Evolutionary conservation across 1,140 invertebrate genomes (phyloP), one percentile per base, ranked within the genome.

Genomic region (Holcopasites calliopsidis): DNA sequence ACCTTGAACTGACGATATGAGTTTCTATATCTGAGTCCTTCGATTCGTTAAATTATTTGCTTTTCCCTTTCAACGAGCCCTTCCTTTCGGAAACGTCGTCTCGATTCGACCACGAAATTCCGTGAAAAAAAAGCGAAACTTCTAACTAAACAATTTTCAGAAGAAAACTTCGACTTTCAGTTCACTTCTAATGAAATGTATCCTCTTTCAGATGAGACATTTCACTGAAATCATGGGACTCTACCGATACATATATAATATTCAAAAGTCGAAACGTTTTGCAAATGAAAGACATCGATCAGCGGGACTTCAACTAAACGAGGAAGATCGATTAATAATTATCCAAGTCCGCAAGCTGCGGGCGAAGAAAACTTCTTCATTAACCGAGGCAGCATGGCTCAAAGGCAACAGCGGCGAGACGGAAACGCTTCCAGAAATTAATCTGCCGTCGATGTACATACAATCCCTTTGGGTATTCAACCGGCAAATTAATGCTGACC

Each of bases 1-100:
- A 75, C 73, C 64, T 68, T 68, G 64, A 69, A 60, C 64, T 18
- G 44, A 28, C 64, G 73, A 75, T 75, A 75, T 75, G 65, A 75
- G 73, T 69, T 60, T 75, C 54, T 54, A 52, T 60, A 69, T 69
- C 73, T 69, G 65, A 44, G 50, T 66, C 71, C 38, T n/a, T 16
- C 38, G 38, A 55, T 33, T 74, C 71, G 49, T 74, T 64, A 66
- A 65, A 55, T 66, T 66, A 74, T 74, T 74, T 66, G 40, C 50
- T 74, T 55, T 57, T 47, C 40, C 38, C 21, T 66, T 28, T 38
- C 61, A 1, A 7, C 6, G 26, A 5, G 18, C 11, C 49, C 40
- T 31, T 7, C 18, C 16, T 13, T 2, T 18, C 44, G 13, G 11
- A n/a, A n/a, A n/a, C 47, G 11, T 18, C 47, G 54, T 23, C 13